phyloP scores from a whole-genome alignment of 2,113 vertebrate genomes.

The Caracal caracal region DNA sequence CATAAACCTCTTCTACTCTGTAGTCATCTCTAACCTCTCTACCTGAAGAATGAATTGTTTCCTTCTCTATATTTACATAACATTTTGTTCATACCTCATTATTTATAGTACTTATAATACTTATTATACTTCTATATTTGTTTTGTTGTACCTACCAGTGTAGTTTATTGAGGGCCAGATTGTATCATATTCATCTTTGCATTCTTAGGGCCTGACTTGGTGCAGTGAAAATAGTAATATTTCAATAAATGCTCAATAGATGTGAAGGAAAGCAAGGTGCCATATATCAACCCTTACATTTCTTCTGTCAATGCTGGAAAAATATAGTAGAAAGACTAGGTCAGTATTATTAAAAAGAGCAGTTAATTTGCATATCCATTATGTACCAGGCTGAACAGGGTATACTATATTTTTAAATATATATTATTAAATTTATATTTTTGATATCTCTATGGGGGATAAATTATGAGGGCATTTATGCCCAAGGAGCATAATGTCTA shows the following conservation, averaged over 20 bases:
- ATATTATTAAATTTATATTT: neutral
- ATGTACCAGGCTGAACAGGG: neutral
- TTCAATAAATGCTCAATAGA: conserved; percentile 42
- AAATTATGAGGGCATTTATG: neutral
- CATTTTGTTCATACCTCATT: conserved; percentile 60
- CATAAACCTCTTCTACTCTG: conserved; percentile 55
- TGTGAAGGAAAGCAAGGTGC: conserved; percentile 18
- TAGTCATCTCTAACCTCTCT: conserved; percentile 51
- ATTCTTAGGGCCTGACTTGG: conserved; percentile 45
- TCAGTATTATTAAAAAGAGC: conserved; percentile 2
- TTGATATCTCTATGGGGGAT: neutral
- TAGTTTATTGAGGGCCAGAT: conserved; percentile 52
- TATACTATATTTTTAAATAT: conserved; percentile 8
- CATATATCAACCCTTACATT: conserved; percentile 10
- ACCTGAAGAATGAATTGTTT: conserved; percentile 59
- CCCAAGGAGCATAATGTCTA: conserved; percentile 1
- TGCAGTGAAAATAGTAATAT: conserved; percentile 60
- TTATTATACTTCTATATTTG: conserved; percentile 28
- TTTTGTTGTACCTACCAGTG: conserved; percentile 35
- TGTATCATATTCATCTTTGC: conserved; percentile 60
- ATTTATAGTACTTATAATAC: conserved; percentile 39
- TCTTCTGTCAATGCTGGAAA: conserved; percentile 50
- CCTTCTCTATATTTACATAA: conserved; percentile 48
- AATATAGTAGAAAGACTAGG: conserved; percentile 37
- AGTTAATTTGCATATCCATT: conserved; percentile 1